Conservation (phyloP, 2,888 invertebrate genomes). For the Acanthopleura granulata region DNA sequence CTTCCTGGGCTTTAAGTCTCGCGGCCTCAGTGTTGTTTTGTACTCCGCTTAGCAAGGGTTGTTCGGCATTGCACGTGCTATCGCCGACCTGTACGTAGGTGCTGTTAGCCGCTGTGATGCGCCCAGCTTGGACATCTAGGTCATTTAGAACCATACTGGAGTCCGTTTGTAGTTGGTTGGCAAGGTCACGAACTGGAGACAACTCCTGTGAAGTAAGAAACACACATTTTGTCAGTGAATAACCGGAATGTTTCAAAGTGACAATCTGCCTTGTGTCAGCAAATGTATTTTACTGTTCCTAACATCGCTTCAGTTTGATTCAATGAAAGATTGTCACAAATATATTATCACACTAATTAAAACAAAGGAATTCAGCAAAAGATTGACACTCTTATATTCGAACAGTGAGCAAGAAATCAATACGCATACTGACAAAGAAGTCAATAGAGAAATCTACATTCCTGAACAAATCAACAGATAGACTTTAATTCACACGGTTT, state of each 20-base stretch:
- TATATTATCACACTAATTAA: no score
- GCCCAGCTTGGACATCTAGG: not conserved
- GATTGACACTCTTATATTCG: no score
- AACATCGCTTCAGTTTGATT: no score
- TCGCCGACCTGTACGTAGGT: constrained; percentile 16
- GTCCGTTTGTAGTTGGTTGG: not conserved
- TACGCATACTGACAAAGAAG: no score
- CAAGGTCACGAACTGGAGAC: constrained; percentile 9
- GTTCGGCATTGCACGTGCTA: not conserved
- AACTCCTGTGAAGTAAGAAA: not conserved
- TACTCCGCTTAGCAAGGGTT: not conserved
- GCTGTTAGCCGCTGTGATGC: constrained; percentile 2
- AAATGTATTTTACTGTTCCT: no score
- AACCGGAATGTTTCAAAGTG: not conserved
- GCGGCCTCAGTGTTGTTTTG: constrained; percentile 2
- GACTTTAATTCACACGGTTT: no score
- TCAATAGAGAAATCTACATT: no score
- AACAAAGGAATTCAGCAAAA: no score
- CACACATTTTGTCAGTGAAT: not conserved
- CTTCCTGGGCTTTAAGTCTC: not conserved
- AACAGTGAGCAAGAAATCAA: no score
- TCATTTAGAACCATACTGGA: constrained; percentile 9
- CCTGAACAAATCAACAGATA: no score
- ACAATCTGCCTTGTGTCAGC: no score
- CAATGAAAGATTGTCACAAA: no score